A percentile compares a stretch with the other conserved stretches of the same genome.
phyloP scores from a whole-genome alignment of 2,113 vertebrate genomes.

The Oplegnathus fasciatus region DNA sequence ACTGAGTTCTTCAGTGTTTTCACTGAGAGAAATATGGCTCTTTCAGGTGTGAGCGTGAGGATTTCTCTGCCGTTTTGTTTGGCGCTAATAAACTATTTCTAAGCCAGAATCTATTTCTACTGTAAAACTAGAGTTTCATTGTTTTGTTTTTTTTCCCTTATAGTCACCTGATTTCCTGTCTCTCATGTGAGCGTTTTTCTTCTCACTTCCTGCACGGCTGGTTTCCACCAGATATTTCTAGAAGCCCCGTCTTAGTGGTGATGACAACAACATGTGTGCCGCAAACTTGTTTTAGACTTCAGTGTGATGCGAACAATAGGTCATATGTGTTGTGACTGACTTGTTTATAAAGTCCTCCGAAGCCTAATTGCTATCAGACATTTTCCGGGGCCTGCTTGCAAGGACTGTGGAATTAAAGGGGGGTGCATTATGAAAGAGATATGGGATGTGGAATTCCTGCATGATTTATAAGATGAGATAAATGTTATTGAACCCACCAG shows the following conservation, averaged over 20 bases:
- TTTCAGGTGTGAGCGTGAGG: conserved; percentile 65
- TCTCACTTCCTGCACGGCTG: conserved; percentile 69
- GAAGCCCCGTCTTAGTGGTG: conserved; percentile 46
- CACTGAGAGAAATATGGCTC: conserved; percentile 52
- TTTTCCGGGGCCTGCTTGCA: conserved; percentile 29
- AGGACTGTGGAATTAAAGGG: conserved; percentile 2
- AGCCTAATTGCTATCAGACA: conserved; percentile 64
- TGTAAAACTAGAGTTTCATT: conserved; percentile 20
- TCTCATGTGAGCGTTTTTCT: conserved; percentile 46
- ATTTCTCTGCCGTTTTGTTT: conserved; percentile 38
- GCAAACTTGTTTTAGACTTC: conserved; percentile 51
- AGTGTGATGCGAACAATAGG: conserved; percentile 58
- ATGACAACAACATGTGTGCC: conserved; percentile 74
- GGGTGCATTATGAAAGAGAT: conserved; percentile 34
- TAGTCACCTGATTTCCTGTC: conserved; percentile 76
- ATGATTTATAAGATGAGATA: conserved; percentile 55
- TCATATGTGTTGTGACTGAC: conserved; percentile 55
- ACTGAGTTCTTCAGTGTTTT: conserved; percentile 57
- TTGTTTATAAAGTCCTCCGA: conserved; percentile 52
- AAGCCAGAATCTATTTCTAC: conserved; percentile 27
- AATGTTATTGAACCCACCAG: conserved; percentile 54
- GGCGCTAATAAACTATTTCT: conserved; percentile 14
- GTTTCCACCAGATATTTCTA: conserved; percentile 62
- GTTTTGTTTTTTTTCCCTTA: conserved; percentile 6
- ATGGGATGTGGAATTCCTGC: conserved; percentile 51